A percentile compares a stretch with the other conserved stretches of the same genome.
These are phyloP conservation scores for Calliopsis andreniformis DNA, from an alignment of 1,140 invertebrate genomes.

Conservation along the genomic window DNA sequence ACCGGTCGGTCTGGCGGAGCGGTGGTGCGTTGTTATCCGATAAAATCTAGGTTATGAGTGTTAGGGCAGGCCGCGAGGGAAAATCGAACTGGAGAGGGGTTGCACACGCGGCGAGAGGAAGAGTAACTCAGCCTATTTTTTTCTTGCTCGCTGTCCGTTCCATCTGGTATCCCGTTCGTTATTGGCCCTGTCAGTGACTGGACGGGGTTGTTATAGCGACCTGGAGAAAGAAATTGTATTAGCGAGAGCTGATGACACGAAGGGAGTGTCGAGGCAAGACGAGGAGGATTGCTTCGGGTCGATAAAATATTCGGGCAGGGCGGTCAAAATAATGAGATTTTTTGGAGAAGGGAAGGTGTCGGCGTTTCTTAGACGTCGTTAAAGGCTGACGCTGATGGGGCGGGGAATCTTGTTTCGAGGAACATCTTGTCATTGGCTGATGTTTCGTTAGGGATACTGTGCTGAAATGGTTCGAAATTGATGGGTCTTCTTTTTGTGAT, in stretches of 20 bases:
- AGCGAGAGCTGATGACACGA: neutral
- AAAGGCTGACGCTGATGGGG: neutral
- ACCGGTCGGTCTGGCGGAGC: neutral
- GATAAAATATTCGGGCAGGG: slow-evolving; percentile 1
- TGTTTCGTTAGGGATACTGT: slow-evolving; percentile 2
- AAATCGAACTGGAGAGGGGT: slow-evolving; percentile 73
- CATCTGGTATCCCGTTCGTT: slow-evolving; percentile 16
- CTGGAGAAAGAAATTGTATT: neutral
- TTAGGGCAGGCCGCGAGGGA: slow-evolving; percentile 71
- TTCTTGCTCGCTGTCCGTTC: neutral
- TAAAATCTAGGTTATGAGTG: slow-evolving; percentile 75
- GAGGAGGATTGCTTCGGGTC: neutral
- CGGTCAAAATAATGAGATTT: neutral
- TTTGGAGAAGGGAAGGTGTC: neutral
- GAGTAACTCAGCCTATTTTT: slow-evolving; percentile 3
- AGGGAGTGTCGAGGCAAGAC: neutral
- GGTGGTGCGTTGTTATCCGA: slow-evolving; percentile 55
- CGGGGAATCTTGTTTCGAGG: neutral
- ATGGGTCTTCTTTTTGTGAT: neutral
- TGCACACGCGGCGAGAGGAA: slow-evolving; percentile 35
- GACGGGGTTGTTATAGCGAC: neutral
- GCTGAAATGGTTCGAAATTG: neutral
- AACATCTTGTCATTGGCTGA: neutral
- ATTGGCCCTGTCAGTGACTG: neutral
- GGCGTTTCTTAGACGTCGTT: neutral